Evolutionary conservation across 2,113 vertebrate genomes (phyloP), one percentile per base, ranked within the genome.

Genomic region (Monarcha castaneiventris): DNA sequence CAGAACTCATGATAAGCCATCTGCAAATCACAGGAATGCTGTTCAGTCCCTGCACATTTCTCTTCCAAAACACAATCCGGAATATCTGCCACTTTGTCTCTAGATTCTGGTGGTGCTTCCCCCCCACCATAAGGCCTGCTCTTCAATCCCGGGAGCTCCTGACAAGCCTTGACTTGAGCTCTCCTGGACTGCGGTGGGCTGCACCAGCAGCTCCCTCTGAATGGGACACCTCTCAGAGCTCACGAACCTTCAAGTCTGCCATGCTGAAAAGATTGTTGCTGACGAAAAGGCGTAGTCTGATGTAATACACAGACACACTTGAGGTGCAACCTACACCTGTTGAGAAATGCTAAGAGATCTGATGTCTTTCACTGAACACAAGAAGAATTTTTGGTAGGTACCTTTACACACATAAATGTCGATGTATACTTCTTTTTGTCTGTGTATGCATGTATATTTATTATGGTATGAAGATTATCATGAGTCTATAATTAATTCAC

Each of bases 271-370:
- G 43, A 25, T 8, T 75, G 25, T 15, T 59, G 26, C 32, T 67
- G 32, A 16, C 0, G 0, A 17, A 35, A 37, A 26, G 33, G 26
- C 35, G 35, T 51, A 11, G 13, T 41, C 26, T 35, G 16, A 51
- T 9, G 11, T 9, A 75, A 11, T 7, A 35, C 16, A 51, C 19
- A 19, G 20, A 12, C 15, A 54, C 21, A 14, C 37, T 35, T n/a
- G 16, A 76, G 44, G 12, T 67, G 52, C 32, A 51, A 21, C 5
- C 35, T 52, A 11, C 26, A 17, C 11, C 72, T 59, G 13, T 11
- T 67, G 44, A 59, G 44, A 76, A 86, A 32, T 35, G 21, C 13
- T 35, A 13, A 27, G 62, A 32, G 7, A 43, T 35, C 46, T 76
- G 62, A 32, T 25, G 11, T 51, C 43, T 43, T 43, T 76, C 44